Evolutionary conservation across 2,113 vertebrate genomes (phyloP).

Genomic region (Siniperca knerii): DNA sequence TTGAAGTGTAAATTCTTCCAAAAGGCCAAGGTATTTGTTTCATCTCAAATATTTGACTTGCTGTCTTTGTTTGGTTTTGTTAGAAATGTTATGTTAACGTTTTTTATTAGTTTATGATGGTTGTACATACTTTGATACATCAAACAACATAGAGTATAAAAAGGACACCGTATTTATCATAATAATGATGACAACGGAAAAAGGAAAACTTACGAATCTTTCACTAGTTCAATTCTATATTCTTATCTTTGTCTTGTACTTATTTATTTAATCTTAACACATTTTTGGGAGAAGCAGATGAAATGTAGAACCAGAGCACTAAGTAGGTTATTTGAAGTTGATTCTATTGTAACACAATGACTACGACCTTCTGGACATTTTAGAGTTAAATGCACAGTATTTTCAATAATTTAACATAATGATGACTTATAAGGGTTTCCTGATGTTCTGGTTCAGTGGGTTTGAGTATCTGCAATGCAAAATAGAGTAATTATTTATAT

Average conservation of each 20-base stretch:
- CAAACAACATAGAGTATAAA: background rate
- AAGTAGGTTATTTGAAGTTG: background rate
- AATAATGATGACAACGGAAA: background rate
- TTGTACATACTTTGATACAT: background rate
- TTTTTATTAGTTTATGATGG: background rate
- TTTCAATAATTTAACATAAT: background rate
- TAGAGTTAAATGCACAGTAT: background rate
- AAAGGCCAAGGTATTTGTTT: constrained; percentile 86
- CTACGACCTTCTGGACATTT: background rate
- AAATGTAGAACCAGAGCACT: background rate
- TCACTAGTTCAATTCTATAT: background rate
- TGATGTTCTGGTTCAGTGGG: background rate
- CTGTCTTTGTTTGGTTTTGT: constrained; percentile 27
- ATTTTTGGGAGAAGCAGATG: background rate
- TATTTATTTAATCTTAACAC: background rate
- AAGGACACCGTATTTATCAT: background rate
- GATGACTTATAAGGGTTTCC: background rate
- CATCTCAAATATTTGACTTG: constrained; percentile 22
- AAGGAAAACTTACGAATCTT: background rate
- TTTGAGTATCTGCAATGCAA: background rate
- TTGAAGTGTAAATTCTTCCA: constrained; percentile 90
- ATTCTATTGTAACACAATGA: background rate
- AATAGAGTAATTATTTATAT: constrained; percentile 1
- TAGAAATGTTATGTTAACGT: constrained; percentile 1
- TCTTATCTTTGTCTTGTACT: background rate